Percentiles rank a stretch among this genome's conserved stretches.
phyloP scores from a whole-genome alignment of 2,113 vertebrate species.

The Onychostoma macrolepis region DNA sequence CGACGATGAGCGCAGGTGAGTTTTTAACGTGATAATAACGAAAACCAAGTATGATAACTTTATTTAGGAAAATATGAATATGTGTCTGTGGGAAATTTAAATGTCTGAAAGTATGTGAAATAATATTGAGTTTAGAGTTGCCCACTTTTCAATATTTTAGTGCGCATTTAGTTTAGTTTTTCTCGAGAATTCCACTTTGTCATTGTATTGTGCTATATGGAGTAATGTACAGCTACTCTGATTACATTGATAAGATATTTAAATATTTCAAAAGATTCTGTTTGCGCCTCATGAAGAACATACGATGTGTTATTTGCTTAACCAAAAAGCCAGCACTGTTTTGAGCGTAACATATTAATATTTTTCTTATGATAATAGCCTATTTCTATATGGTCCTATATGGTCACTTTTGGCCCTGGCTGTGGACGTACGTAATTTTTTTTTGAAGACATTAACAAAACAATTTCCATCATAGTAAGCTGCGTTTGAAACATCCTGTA shows the following conservation, averaged over 20 bases:
- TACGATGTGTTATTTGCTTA: neutral
- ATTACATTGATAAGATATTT: neutral
- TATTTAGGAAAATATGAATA: neutral
- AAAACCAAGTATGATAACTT: neutral
- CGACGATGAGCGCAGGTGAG: constrained; percentile 50
- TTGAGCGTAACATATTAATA: neutral
- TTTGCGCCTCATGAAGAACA: neutral
- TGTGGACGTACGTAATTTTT: too few relatives aligned
- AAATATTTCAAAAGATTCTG: neutral
- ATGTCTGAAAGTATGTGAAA: neutral
- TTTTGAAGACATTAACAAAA: neutral
- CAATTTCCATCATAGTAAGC: neutral
- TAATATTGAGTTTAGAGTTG: neutral
- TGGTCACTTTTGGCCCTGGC: too few relatives aligned
- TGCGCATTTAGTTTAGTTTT: neutral
- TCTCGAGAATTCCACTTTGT: neutral
- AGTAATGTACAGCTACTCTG: neutral
- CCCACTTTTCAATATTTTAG: neutral
- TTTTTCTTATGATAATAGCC: too few relatives aligned
- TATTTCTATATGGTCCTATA: too few relatives aligned
- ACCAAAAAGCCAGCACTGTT: neutral
- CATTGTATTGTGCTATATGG: neutral
- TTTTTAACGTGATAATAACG: neutral
- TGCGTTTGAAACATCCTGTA: neutral
- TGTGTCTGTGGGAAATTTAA: neutral